Conservation (phyloP, 2,888 invertebrate genomes). For the Agonum fuliginosum region DNA sequence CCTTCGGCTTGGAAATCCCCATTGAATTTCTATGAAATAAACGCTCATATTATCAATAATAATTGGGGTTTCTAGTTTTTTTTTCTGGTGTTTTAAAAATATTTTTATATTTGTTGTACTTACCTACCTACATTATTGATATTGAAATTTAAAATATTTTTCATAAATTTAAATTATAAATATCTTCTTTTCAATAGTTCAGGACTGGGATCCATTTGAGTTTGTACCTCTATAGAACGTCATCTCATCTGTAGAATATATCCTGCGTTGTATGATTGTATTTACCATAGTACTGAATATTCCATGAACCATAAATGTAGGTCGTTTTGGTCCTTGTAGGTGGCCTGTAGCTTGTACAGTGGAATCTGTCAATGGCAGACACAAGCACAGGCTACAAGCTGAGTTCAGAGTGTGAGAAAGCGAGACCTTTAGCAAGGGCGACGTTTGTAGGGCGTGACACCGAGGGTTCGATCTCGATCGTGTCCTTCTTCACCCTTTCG, state of each 20-base stretch:
- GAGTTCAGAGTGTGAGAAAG: not conserved
- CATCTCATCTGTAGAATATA: not conserved
- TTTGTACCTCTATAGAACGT: conserved; percentile 2
- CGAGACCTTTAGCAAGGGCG: conserved; percentile 30
- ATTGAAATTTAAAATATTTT: not conserved
- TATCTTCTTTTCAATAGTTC: not conserved
- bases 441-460: conserved; percentile 34
- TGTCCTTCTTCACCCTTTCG: not conserved
- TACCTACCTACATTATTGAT: too few species aligned
- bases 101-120: too few species aligned
- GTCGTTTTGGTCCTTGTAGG: conserved; percentile 25
- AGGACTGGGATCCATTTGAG: not conserved
- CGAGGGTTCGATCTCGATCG: not conserved
- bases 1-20: too few species aligned
- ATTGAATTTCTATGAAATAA: too few species aligned
- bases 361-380: conserved; percentile 33
- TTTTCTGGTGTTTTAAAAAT: too few species aligned
- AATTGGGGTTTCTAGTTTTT: too few species aligned
- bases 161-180: not conserved
- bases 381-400: not conserved
- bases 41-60: too few species aligned
- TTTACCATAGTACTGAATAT: conserved; percentile 38
- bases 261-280: conserved; percentile 18
- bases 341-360: conserved; percentile 13
- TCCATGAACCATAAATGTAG: conserved; percentile 39